These are phyloP conservation scores for Lathamus discolor DNA, from an alignment of 2,113 vertebrate genomes.

Conservation along the genomic window DNA sequence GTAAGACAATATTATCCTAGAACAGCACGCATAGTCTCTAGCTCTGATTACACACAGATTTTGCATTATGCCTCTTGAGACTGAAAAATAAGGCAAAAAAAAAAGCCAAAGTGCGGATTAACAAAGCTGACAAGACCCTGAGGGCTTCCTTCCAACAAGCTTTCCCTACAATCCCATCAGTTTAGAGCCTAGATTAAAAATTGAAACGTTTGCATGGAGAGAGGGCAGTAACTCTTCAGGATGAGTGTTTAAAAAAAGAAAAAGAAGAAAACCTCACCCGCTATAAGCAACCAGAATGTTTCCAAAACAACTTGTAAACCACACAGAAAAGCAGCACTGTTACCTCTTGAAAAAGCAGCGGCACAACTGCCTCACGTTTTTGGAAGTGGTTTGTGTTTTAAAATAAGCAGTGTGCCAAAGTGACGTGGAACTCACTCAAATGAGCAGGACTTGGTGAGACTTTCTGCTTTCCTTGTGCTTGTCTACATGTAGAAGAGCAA, in stretches of 20 bases:
- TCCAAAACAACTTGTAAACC: constrained; percentile 40
- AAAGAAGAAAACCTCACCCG: fast-evolving
- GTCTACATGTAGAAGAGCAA: not conserved
- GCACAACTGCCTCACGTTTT: not conserved
- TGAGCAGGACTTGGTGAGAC: not conserved
- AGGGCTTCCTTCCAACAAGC: not conserved
- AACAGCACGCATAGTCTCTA: not conserved
- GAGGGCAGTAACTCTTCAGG: not conserved
- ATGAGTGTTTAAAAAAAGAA: not conserved
- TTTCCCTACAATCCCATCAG: not conserved
- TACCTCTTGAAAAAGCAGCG: not conserved
- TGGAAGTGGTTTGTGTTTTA: not conserved
- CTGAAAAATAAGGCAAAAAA: not conserved
- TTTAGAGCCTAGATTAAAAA: constrained; percentile 20
- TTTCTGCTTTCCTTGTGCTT: not conserved
- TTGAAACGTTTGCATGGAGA: not conserved
- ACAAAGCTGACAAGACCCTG: not conserved
- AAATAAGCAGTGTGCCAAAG: not conserved
- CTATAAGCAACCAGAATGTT: not conserved
- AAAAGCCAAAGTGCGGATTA: not conserved
- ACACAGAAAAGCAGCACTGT: not conserved
- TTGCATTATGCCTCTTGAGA: not conserved
- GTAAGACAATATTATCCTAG: constrained; percentile 4
- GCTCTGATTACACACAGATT: constrained; percentile 15
- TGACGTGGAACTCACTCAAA: not conserved